Percentiles rank a stretch among this genome's conserved stretches.
Evolutionary conservation across 2,797 vertebrate species (phyloP).

Genomic region (Typhlichthys subterraneus): DNA sequence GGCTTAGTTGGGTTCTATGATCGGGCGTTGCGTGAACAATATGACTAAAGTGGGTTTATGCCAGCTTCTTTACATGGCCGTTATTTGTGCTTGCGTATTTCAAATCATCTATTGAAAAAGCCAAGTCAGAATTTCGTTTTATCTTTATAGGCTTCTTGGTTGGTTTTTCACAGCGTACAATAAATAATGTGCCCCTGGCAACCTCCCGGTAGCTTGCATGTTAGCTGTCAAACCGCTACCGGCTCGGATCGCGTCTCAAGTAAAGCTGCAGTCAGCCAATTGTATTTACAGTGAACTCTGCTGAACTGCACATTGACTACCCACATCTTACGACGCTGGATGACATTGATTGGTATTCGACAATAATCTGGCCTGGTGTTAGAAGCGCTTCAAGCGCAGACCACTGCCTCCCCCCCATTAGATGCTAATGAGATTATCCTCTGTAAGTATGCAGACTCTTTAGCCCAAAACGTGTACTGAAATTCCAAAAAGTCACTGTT

Average conservation of each 20-base stretch:
- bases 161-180: neutral
- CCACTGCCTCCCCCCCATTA: conserved; percentile 44
- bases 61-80: neutral
- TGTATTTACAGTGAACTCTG: conserved; percentile 42
- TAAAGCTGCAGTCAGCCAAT: neutral
- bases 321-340: no score
- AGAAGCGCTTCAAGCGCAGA: conserved; percentile 65
- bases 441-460: conserved; percentile 75
- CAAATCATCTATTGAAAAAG: fast-evolving
- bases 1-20: conserved; percentile 28
- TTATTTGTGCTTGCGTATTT: neutral
- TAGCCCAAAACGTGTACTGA: conserved; percentile 55
- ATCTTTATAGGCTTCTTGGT: neutral
- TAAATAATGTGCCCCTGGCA: conserved; percentile 30
- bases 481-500: neutral
- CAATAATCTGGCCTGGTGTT: conserved; percentile 66
- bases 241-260: conserved; percentile 3
- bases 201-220: conserved; percentile 48
- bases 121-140: neutral
- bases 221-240: conserved; percentile 71
- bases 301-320: neutral
- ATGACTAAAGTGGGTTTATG: conserved; percentile 23
- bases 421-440: conserved; percentile 80
- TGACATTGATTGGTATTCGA: neutral
- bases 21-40: conserved; percentile 38